Evolutionary conservation across 2,113 vertebrate species (phyloP), one percentile per base, ranked within the genome.

Genomic region (Otus sunia): DNA sequence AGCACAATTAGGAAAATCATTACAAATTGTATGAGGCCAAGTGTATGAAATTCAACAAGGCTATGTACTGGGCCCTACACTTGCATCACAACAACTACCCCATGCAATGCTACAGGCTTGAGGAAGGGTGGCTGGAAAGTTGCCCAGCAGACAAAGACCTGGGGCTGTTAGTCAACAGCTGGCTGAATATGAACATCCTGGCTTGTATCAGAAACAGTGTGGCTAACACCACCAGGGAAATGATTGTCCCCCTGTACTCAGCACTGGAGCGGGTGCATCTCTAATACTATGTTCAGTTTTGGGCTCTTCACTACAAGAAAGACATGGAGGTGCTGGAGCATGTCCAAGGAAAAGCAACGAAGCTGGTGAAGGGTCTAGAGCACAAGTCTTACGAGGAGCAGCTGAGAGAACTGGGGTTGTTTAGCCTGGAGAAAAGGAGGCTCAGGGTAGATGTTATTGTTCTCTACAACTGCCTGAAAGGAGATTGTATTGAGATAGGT

Each of bases 81-180:
- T 15, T 41, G 13, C 3, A 4, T 62, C 34, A 22, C 21, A 67
- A 25, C 11, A 60, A 41, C 39, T 13, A 15, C 6, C 1, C 4
- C 6, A 14, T 8, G 9, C 4, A 34, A 8, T 5, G 4, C 27
- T 36, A 10, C 4, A 52, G 36, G 11, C 34, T 19, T 11, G 5
- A 4, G 8, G 2, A 22, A 14, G 16, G 56, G 23, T 20, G 5
- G 3, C 15, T 68, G 41, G 21, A 72, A 56, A 45, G 15, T 3
- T 30, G 10, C 6, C 5, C 0, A 1, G 9, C 1, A 4, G 15
- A n/a, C 50, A 69, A 60, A 7, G 11, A 60, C 17, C 2, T 66
- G 23, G 5, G 4, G 4, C 1, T 37, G 14, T 2, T 53, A 11
- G 5, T 12, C 0, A 1, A 52, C n/a, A 72, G 13, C 9, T 0